Conservation (phyloP, 1,140 invertebrate species). For the Mesaphorura yosii region DNA sequence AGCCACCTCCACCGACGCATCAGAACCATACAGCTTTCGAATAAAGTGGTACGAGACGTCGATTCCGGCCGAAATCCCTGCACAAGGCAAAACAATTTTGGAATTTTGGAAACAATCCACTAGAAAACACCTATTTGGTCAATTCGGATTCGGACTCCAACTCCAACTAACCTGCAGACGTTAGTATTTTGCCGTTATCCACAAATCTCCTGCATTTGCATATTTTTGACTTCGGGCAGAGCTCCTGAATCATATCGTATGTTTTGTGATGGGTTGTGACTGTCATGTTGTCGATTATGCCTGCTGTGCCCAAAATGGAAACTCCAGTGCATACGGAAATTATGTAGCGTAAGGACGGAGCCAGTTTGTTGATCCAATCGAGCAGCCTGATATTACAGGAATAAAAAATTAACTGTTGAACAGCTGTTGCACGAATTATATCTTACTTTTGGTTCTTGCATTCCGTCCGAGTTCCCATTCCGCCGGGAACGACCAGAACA, state of each 20-base stretch:
- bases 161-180: conserved; percentile 9
- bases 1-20: not conserved
- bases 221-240: conserved; percentile 12
- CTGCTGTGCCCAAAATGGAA: not conserved
- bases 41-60: conserved; percentile 12
- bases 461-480: conserved; percentile 1
- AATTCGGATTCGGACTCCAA: not conserved
- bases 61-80: conserved; percentile 14
- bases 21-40: conserved; percentile 2
- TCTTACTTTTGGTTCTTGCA: conserved; percentile 10
- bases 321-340: conserved; percentile 14
- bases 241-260: conserved; percentile 6
- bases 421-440: not conserved
- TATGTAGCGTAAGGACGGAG: not conserved
- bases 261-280: conserved; percentile 11
- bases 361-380: conserved; percentile 1
- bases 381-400: not conserved
- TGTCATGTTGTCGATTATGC: conserved; percentile 1
- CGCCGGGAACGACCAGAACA: conserved; percentile 12
- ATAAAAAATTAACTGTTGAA: not conserved
- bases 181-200: conserved; percentile 10
- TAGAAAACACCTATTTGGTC: not conserved
- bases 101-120: conserved; percentile 2
- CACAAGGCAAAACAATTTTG: conserved; percentile 1
- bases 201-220: conserved; percentile 12